These are phyloP conservation scores for Tipula confusa DNA, from an alignment of 2,888 invertebrate genomes.

Conservation along the genomic window DNA sequence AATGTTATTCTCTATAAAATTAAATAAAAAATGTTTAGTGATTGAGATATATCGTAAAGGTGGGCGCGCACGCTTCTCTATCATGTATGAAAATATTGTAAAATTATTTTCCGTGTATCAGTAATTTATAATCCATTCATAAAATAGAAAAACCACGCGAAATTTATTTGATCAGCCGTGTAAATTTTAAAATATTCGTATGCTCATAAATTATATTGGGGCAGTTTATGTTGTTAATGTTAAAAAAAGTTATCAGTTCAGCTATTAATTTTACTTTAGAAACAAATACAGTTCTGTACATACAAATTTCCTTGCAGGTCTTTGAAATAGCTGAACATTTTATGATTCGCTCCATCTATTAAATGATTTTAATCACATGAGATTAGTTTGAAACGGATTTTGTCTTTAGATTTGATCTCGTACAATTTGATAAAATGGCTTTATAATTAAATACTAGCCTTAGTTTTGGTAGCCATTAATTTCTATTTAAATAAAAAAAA, in stretches of 20 bases:
- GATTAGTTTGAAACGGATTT: too few relatives aligned
- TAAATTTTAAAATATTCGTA: not conserved
- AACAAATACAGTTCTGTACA: too few relatives aligned
- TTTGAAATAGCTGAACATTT: too few relatives aligned
- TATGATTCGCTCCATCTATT: too few relatives aligned
- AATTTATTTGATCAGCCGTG: not conserved
- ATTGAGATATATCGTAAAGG: not conserved
- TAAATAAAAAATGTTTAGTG: not conserved
- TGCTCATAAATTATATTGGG: not conserved
- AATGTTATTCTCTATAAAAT: not conserved
- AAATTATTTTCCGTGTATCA: not conserved
- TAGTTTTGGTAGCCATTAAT: too few relatives aligned
- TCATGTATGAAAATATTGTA: not conserved
- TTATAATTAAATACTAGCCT: too few relatives aligned
- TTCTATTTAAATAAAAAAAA: too few relatives aligned
- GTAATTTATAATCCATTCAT: not conserved
- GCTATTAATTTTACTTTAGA: too few relatives aligned
- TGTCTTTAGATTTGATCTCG: too few relatives aligned
- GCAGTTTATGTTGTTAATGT: not conserved
- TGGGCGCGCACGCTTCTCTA: not conserved
- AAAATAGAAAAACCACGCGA: not conserved
- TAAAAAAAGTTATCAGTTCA: not conserved
- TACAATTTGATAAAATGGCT: too few relatives aligned
- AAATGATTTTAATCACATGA: too few relatives aligned
- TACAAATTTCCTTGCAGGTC: too few relatives aligned